Base-by-base conservation (phyloP, 2,888 invertebrate species). In the Cyclophora punctaria region DNA sequence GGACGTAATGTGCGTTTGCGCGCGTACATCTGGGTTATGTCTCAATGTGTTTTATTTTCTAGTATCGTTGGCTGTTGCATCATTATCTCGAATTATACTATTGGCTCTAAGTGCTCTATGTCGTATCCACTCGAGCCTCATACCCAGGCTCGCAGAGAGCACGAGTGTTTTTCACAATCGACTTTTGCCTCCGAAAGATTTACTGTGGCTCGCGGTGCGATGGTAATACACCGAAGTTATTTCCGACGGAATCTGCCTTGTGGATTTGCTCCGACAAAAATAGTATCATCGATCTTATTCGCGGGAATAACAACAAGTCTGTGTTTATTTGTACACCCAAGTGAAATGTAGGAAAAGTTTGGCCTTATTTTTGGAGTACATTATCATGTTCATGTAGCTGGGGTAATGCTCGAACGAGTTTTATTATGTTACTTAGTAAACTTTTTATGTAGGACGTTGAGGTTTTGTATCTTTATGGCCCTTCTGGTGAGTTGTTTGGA, bases 251-350 rank as follows among this genome's bases (percentile, higher is more conserved):
- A 83, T 85, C 78, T 75, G 80, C 79, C 79, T 81, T 78, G 81
- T 80, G 78, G 75, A 83, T 84, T 80, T 72, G 79, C 78, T 76
- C 76, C 63, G 79, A 73, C 81, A 63, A 78, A 84, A 86, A 86
- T 87, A 87, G 85, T 78, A 81, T 74, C 83, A 80, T 82, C 80
- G 78, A 78, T 83, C 80, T 81, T 83, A 83, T 84, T 79, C 72
- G 76, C 75, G 69, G 66, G 75, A 76, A 78, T 78, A 81, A 78
- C 79, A 74, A 64, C 63, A 67, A 71, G 71, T 61, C 62, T 66
- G 62, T 78, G 75, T 82, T 80, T 83, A 78, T 79, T 83, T 82
- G 75, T 70, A 66, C 70, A 70, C 37, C 37, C 37, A 5, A 5
- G 59, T 57, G 59, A 68, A 71, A 33, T 71, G 69, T 69, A 66